A percentile compares a stretch with the other conserved stretches of the same genome.
These are phyloP conservation scores for Brachyptera risi DNA, from an alignment of 2,888 invertebrate species.

Conservation along the genomic window DNA sequence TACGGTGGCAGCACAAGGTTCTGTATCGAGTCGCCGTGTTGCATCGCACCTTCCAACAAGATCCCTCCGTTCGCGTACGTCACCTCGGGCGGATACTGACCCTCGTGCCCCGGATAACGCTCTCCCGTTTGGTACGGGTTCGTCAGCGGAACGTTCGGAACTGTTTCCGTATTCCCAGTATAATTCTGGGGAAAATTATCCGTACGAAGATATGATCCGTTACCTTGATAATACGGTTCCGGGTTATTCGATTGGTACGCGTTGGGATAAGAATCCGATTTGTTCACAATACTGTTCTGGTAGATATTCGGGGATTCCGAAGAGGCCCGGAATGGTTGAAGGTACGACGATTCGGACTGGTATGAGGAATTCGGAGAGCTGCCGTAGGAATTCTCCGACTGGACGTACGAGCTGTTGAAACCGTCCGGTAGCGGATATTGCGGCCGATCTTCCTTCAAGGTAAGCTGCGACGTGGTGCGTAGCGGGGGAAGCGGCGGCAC, in stretches of 20 bases:
- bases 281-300: too few relatives aligned
- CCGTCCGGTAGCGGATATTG: slow-evolving; percentile 42
- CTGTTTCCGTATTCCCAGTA: too few relatives aligned
- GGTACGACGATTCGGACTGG: slow-evolving; percentile 7
- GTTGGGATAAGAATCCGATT: too few relatives aligned
- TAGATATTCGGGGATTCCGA: too few relatives aligned
- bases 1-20: slow-evolving; percentile 69
- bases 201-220: too few relatives aligned
- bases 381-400: background rate
- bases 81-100: too few relatives aligned
- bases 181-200: too few relatives aligned
- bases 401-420: slow-evolving; percentile 29
- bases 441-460: slow-evolving; percentile 52
- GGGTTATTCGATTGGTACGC: too few relatives aligned
- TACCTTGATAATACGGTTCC: too few relatives aligned
- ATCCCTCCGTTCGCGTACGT: slow-evolving; percentile 46
- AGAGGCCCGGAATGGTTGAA: slow-evolving; percentile 7
- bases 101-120: too few relatives aligned
- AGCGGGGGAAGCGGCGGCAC: slow-evolving; percentile 77
- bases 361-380: background rate
- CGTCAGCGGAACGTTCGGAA: too few relatives aligned
- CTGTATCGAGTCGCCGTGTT: slow-evolving; percentile 11
- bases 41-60: background rate
- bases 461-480: slow-evolving; percentile 81
- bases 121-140: too few relatives aligned